Conservation (phyloP, 92 coral and sea anemone species). For the Bergia puertoricense region DNA sequence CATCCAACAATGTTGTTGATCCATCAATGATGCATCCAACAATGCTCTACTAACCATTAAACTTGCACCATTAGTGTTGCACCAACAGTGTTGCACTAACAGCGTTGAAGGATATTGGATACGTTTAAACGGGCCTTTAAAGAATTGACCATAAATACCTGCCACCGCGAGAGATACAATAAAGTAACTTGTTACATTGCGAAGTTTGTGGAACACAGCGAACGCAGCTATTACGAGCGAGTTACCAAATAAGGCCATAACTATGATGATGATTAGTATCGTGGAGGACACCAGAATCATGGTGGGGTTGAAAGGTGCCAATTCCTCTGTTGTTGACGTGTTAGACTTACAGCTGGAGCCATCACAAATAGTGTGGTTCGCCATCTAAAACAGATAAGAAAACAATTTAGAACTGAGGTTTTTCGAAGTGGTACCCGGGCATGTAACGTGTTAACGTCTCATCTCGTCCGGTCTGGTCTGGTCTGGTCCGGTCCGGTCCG, state of each 20-base stretch:
- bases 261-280: slow-evolving; percentile 62
- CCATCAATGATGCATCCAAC: no score
- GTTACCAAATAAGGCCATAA: slow-evolving; percentile 81
- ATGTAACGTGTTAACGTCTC: no score
- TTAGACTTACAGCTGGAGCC: not conserved
- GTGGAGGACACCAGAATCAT: slow-evolving; percentile 59
- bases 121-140: no score
- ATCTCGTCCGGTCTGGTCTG: no score
- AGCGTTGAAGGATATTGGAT: no score
- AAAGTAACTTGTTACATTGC: slow-evolving; percentile 87
- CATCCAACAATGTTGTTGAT: no score
- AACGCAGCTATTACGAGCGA: slow-evolving; percentile 81
- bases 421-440: no score
- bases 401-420: not conserved
- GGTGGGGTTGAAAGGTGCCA: slow-evolving; percentile 6
- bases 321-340: not conserved
- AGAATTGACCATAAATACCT: slow-evolving; percentile 42
- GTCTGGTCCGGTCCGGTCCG: no score
- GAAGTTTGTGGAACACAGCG: slow-evolving; percentile 67
- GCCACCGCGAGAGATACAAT: slow-evolving; percentile 89
- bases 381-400: slow-evolving; percentile 10
- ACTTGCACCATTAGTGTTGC: no score
- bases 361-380: slow-evolving; percentile 17
- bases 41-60: no score
- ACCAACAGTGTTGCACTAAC: no score